These are phyloP conservation scores for Sussaba pulchella DNA, from an alignment of 2,888 invertebrate genomes.

Conservation along the genomic window DNA sequence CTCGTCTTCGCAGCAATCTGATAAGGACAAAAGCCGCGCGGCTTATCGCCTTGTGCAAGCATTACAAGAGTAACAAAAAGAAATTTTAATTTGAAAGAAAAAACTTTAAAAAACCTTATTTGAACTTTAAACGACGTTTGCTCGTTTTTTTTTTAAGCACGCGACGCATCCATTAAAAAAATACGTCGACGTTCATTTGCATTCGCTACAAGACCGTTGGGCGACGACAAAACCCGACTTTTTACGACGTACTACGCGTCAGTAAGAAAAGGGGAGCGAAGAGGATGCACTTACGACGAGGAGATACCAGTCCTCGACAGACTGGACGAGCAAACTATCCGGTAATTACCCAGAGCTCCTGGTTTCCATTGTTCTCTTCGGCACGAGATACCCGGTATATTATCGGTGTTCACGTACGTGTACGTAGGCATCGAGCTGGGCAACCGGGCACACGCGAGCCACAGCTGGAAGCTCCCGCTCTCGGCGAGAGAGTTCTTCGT, in stretches of 20 bases:
- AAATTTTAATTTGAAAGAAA: too few species aligned
- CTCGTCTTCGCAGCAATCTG: too few species aligned
- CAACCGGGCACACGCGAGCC: slow-evolving; percentile 70
- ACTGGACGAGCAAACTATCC: slow-evolving; percentile 69
- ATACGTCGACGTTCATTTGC: too few species aligned
- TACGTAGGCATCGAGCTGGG: slow-evolving; percentile 47
- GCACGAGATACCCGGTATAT: slow-evolving; percentile 7
- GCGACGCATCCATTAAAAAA: too few species aligned
- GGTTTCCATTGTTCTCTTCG: slow-evolving; percentile 76
- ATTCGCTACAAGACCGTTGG: slow-evolving; percentile 1
- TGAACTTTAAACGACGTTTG: too few species aligned
- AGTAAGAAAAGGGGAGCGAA: not conserved
- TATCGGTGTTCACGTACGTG: slow-evolving; percentile 18
- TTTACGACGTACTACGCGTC: not conserved
- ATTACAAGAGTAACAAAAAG: too few species aligned
- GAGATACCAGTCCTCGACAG: slow-evolving; percentile 60
- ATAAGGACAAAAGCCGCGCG: too few species aligned
- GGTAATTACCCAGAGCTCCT: slow-evolving; percentile 77
- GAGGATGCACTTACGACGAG: slow-evolving; percentile 15
- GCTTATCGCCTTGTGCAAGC: too few species aligned
- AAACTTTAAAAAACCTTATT: too few species aligned
- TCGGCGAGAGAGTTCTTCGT: slow-evolving; percentile 30
- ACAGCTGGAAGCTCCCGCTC: slow-evolving; percentile 43
- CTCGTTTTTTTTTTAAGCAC: too few species aligned
- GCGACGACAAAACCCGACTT: slow-evolving; percentile 18